A percentile compares a stretch with the other conserved stretches of the same genome.
These are phyloP conservation scores for Agrenia bidenticulata DNA, from an alignment of 2,888 invertebrate genomes.

Conservation along the genomic window DNA sequence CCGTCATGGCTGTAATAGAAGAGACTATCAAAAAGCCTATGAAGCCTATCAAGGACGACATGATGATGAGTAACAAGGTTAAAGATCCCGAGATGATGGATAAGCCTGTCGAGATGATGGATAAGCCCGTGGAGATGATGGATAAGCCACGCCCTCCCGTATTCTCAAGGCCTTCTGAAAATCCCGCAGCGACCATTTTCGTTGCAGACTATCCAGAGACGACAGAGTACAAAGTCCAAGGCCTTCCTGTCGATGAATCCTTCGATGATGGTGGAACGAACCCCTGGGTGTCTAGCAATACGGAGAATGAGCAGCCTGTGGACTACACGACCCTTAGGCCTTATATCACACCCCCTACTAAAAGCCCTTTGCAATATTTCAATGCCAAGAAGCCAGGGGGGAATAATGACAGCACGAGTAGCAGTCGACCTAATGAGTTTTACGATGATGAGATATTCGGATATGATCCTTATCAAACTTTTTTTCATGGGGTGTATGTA, in stretches of 20 bases:
- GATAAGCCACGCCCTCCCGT: too few relatives aligned
- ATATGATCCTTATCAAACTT: conserved; percentile 53
- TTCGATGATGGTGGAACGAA: conserved; percentile 19
- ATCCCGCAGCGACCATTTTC: not conserved
- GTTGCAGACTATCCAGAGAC: not conserved
- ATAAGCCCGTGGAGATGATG: conserved; percentile 13
- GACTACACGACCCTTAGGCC: conserved; percentile 31
- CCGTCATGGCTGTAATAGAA: not conserved
- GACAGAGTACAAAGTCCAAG: conserved; percentile 11
- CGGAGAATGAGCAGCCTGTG: not conserved
- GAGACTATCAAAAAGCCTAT: not conserved
- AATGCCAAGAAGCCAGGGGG: conserved; percentile 27
- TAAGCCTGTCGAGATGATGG: conserved; percentile 14
- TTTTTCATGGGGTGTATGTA: conserved; percentile 52
- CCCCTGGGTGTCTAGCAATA: too few relatives aligned
- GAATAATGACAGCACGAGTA: conserved; percentile 36
- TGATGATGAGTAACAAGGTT: not conserved
- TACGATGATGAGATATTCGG: conserved; percentile 53
- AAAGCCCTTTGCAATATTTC: conserved; percentile 17
- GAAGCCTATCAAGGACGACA: not conserved
- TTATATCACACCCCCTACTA: conserved; percentile 37
- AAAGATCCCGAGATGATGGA: not conserved
- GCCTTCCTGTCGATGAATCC: conserved; percentile 34
- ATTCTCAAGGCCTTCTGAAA: too few relatives aligned
- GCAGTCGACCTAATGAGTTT: conserved; percentile 52